Evolutionary conservation across 2,113 vertebrate genomes (phyloP).

Genomic region (Thunnus maccoyii): DNA sequence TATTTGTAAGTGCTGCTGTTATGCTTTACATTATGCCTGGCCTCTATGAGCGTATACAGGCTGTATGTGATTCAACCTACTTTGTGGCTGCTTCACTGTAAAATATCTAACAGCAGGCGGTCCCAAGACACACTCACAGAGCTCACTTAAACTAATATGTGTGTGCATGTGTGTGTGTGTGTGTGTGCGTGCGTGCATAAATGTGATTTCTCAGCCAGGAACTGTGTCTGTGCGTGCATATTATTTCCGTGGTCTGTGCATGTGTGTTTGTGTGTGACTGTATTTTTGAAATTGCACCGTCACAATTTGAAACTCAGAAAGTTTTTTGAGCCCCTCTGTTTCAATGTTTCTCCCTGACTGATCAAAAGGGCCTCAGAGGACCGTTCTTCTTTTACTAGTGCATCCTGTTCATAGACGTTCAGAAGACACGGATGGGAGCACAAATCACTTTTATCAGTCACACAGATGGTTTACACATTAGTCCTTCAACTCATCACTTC

Average conservation of each 20-base stretch:
- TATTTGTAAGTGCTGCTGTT: conserved; percentile 55
- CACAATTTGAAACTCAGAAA: conserved; percentile 42
- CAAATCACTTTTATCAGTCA: conserved; percentile 72
- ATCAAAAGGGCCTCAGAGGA: conserved; percentile 43
- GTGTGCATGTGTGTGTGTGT: background rate
- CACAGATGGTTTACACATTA: conserved; percentile 66
- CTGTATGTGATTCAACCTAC: conserved; percentile 47
- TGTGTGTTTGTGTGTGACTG: background rate
- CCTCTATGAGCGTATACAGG: conserved; percentile 28
- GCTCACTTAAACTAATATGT: background rate
- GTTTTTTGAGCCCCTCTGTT: conserved; percentile 28
- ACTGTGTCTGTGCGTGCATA: background rate
- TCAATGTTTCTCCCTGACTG: conserved; percentile 55
- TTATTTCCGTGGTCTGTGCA: background rate
- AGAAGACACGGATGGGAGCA: conserved; percentile 50
- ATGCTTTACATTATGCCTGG: conserved; percentile 62
- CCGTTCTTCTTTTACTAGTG: conserved; percentile 22
- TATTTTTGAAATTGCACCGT: conserved; percentile 12
- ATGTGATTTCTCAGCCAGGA: conserved; percentile 3
- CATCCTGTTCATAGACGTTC: conserved; percentile 64
- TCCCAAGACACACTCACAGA: conserved; percentile 15
- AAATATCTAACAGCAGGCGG: conserved; percentile 43
- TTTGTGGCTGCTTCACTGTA: conserved; percentile 42
- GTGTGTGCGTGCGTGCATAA: background rate
- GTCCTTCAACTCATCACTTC: conserved; percentile 55